Base-by-base conservation (phyloP, 64 coral and sea anemone genomes). In the Montipora sp. region DNA sequence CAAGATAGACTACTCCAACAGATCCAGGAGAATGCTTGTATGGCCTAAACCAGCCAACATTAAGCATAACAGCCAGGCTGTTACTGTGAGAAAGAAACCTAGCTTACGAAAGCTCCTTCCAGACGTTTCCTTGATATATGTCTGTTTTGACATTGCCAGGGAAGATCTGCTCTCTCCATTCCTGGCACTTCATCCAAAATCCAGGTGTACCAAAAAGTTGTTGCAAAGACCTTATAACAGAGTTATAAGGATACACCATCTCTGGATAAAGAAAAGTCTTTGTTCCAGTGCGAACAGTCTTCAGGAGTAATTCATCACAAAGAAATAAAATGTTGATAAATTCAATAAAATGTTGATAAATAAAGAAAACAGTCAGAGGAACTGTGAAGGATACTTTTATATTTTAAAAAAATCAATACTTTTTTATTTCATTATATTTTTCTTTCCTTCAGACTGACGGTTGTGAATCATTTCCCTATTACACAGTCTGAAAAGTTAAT, bases 21-120 rank as follows among this genome's bases (percentile, higher is more conserved):
- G 89, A 91, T 45, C 89, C 63, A 15, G 83, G 91, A 15, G 75
- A 87, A 55, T 93, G 91, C 3, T 93, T 93, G n/a, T 93, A 83
- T 86, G 91, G 91, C 45, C 61, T 75, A 68, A 93, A 93, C 91
- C 91, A 93, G 81, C 87, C 91, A 21, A 93, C 83, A 80, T 93
- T 93, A 9, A 93, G 77, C 75, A 83, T 79, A 22, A 93, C 44
- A 79, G 92, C 77, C 2, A 93, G 84, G 48, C 84, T 88, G 76
- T 93, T 93, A 20, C 58, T 12, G 13, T 63, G 60, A 63, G 3
- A 47, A 4, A 85, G 47, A 51, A 92, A 87, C 12, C 87, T 27
- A 75, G 47, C 45, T 7, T 22, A 75, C 18, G 70, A 76, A 15
- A 77, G 75, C 49, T 89, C 61, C 23, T 83, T 87, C 72, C 72